A percentile compares a stretch with the other conserved stretches of the same genome.
These are phyloP conservation scores for Tromatobia lineatoria DNA, from an alignment of 2,888 invertebrate genomes.

Conservation along the genomic window DNA sequence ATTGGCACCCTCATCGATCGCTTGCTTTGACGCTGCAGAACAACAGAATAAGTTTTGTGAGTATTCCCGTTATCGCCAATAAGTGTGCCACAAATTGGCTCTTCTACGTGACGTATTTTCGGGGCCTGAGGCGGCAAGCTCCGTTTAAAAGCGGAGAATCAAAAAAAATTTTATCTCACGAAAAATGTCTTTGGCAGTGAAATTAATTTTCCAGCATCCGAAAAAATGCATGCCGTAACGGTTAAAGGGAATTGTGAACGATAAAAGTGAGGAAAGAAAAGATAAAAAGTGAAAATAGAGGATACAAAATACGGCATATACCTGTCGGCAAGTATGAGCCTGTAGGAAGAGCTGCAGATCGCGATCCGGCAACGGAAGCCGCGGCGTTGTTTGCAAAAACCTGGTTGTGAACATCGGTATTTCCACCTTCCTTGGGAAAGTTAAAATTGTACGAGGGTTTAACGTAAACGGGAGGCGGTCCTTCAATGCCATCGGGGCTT, in stretches of 20 bases:
- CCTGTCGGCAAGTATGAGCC: constrained; percentile 26
- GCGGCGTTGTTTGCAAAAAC: constrained; percentile 39
- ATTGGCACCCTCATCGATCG: constrained; percentile 22
- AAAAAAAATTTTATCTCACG: too few species aligned
- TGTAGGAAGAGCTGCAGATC: constrained; percentile 18
- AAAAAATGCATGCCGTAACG: too few species aligned
- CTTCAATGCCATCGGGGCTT: constrained; percentile 81
- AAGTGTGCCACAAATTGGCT: neutral
- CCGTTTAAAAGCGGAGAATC: too few species aligned
- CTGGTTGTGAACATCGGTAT: neutral
- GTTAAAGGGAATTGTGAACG: neutral
- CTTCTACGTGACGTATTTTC: too few species aligned
- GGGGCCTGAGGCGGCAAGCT: too few species aligned
- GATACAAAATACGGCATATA: neutral
- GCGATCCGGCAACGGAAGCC: constrained; percentile 32
- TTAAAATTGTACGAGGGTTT: constrained; percentile 74
- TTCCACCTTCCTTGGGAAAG: constrained; percentile 57
- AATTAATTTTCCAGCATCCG: too few species aligned
- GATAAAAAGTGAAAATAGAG: too few species aligned
- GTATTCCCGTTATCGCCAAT: neutral
- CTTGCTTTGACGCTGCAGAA: constrained; percentile 45
- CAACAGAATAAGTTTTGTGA: neutral
- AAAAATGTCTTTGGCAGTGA: too few species aligned
- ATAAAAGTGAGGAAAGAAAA: neutral
- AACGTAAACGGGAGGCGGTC: constrained; percentile 79